Conservation (phyloP, 1,140 invertebrate genomes). For the Lepidurus packardi region DNA sequence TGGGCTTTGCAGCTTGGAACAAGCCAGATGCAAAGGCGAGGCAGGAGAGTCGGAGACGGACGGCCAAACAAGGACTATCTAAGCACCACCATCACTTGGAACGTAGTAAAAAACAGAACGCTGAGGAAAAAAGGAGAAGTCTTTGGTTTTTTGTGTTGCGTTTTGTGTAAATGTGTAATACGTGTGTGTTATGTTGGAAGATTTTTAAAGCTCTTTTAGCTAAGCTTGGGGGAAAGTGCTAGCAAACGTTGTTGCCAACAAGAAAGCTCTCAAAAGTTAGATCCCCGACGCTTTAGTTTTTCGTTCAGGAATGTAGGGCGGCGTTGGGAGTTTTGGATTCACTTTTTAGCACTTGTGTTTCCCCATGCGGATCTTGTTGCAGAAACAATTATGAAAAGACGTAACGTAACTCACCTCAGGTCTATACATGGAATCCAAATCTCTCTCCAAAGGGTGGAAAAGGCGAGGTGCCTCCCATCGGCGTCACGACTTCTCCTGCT, state of each 20-base stretch:
- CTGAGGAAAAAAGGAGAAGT: not conserved
- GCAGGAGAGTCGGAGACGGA: not conserved
- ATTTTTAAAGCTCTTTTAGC: no score
- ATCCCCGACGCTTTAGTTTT: not conserved
- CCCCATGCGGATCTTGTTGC: slow-evolving; percentile 17
- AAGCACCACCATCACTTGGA: not conserved
- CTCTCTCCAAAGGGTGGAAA: slow-evolving; percentile 21
- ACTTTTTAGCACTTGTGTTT: slow-evolving; percentile 11
- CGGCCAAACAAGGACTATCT: slow-evolving; percentile 17
- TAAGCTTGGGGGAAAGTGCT: no score
- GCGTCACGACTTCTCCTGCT: slow-evolving; percentile 20
- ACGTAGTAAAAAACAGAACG: not conserved
- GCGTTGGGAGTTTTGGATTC: not conserved
- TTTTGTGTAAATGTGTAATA: not conserved
- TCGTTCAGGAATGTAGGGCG: not conserved
- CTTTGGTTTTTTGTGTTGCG: not conserved
- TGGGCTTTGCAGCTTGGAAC: slow-evolving; percentile 12
- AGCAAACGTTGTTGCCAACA: not conserved
- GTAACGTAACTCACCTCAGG: slow-evolving; percentile 21
- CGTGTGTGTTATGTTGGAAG: not conserved
- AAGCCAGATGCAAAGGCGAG: not conserved
- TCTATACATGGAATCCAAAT: slow-evolving; percentile 22
- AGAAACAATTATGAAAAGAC: slow-evolving; percentile 22
- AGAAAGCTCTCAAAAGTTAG: not conserved
- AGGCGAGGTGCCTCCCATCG: slow-evolving; percentile 20